phyloP scores from a whole-genome alignment of 2,797 vertebrate species.

The Brachyrhaphis roseni region DNA sequence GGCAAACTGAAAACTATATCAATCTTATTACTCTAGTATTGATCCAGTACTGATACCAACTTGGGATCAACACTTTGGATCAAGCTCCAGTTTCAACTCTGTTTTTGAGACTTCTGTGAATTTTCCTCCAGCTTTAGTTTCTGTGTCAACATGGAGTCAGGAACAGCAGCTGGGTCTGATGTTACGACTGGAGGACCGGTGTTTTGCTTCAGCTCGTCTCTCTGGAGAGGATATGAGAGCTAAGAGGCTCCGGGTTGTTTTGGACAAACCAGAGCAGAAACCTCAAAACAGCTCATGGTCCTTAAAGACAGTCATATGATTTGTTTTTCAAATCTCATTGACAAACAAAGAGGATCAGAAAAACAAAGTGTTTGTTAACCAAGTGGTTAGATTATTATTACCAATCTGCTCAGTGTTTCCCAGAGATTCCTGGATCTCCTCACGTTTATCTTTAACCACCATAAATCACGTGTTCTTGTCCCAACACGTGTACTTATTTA shows the following conservation, averaged over 20 bases:
- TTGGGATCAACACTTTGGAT: no score
- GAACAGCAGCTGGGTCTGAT: slow-evolving; percentile 34
- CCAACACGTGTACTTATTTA: slow-evolving; percentile 20
- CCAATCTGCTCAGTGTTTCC: neutral
- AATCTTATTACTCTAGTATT: no score
- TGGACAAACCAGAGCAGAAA: slow-evolving; percentile 34
- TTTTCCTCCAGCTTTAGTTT: neutral
- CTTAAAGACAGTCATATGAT: slow-evolving; percentile 4
- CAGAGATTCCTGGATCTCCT: neutral
- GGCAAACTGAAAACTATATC: no score
- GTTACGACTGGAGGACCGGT: slow-evolving; percentile 27
- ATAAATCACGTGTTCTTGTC: neutral
- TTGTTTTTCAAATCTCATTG: slow-evolving; percentile 9
- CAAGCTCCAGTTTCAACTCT: neutral
- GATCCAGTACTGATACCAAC: no score
- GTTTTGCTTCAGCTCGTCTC: slow-evolving; percentile 53
- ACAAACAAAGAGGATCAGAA: neutral
- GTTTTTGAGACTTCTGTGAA: neutral
- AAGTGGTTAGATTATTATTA: neutral
- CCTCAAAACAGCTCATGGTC: slow-evolving; percentile 12
- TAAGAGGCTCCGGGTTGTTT: slow-evolving; percentile 36
- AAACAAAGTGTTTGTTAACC: no score
- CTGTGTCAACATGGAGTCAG: slow-evolving; percentile 21
- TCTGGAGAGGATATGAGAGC: slow-evolving; percentile 30
- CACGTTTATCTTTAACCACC: neutral